phyloP scores from a whole-genome alignment of 2,888 invertebrate species.

The Formica aserva region DNA sequence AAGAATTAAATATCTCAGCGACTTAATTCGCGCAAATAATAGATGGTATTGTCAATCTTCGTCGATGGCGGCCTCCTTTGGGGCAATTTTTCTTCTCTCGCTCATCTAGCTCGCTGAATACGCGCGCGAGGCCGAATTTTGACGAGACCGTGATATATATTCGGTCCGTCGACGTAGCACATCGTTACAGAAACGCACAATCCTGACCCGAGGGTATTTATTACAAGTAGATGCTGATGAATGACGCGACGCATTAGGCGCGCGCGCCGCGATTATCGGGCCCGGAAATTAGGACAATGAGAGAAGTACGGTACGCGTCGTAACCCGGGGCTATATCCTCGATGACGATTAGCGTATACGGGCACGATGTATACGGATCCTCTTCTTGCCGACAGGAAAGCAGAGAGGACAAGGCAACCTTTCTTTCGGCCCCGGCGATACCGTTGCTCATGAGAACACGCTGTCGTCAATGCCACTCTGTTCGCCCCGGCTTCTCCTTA shows the following conservation, averaged over 20 bases:
- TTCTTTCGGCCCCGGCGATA: constrained; percentile 67
- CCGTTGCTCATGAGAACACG: constrained; percentile 63
- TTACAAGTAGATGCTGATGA: constrained; percentile 71
- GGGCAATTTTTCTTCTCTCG: constrained; percentile 36
- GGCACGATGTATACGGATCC: constrained; percentile 37
- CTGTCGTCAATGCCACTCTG: constrained; percentile 69
- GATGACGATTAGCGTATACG: constrained; percentile 68
- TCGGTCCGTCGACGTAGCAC: constrained; percentile 1
- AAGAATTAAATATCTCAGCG: constrained; percentile 24
- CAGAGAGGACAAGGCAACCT: constrained; percentile 68
- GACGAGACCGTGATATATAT: constrained; percentile 55
- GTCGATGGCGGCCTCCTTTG: constrained; percentile 27
- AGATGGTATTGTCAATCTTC: constrained; percentile 13
- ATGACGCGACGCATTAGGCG: constrained; percentile 56
- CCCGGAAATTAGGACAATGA: constrained; percentile 72
- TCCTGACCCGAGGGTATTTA: constrained; percentile 66
- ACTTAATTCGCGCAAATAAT: constrained; percentile 28
- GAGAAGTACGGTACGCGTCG: constrained; percentile 18
- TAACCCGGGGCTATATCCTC: constrained; percentile 57
- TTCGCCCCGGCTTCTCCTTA: constrained; percentile 45
- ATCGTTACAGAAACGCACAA: constrained; percentile 63
- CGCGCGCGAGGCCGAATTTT: constrained; percentile 44
- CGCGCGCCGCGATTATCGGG: constrained; percentile 19
- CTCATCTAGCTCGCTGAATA: constrained; percentile 23
- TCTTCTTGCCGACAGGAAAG: constrained; percentile 55